These are phyloP conservation scores for Cheilosia urbana DNA, from an alignment of 2,888 invertebrate species.

Conservation along the genomic window DNA sequence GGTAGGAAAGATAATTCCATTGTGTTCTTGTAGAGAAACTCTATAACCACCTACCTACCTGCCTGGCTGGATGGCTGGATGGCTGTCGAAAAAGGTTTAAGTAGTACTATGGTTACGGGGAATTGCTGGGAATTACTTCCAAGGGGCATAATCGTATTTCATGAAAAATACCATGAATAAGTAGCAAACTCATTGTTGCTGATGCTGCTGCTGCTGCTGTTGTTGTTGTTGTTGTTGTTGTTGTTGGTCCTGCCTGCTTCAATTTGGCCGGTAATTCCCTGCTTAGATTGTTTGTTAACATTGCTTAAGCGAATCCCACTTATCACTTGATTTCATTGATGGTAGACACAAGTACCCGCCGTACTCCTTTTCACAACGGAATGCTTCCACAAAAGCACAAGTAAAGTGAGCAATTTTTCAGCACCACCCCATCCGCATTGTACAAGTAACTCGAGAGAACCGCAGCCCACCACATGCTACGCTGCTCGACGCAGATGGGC, in stretches of 20 bases:
- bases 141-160: conserved; percentile 38
- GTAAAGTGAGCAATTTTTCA: conserved; percentile 38
- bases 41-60: not conserved
- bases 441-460: too few relatives aligned
- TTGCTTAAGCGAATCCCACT: conserved; percentile 54
- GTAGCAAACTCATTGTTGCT: conserved; percentile 20
- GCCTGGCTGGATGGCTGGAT: not conserved
- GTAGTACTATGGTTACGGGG: too few relatives aligned
- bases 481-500: too few relatives aligned
- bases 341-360: not conserved
- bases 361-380: not conserved
- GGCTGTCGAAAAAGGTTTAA: not conserved
- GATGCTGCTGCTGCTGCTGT: not conserved
- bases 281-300: conserved; percentile 46
- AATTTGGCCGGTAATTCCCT: conserved; percentile 21
- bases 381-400: conserved; percentile 16
- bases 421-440: not conserved
- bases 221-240: too few relatives aligned
- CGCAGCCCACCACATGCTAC: not conserved
- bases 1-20: conserved; percentile 22
- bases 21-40: conserved; percentile 3
- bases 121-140: conserved; percentile 7
- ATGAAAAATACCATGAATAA: conserved; percentile 40
- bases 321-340: conserved; percentile 49
- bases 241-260: not conserved